Base-by-base conservation (phyloP, 2,888 invertebrate genomes). In the Schizaphis graminum region DNA sequence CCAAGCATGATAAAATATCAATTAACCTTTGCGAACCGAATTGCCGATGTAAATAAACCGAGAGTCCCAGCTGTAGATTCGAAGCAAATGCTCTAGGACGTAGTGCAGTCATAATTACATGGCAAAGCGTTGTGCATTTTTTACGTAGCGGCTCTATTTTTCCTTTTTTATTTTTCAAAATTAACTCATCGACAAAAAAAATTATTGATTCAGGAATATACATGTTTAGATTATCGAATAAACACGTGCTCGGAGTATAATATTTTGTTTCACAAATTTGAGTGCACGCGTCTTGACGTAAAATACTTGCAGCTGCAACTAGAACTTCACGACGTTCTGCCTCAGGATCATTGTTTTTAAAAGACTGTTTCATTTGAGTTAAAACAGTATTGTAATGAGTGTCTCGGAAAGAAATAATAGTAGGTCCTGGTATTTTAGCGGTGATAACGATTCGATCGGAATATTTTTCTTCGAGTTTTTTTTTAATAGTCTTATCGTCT, bases 221-320 rank as follows among this genome's bases (percentile, higher is more conserved):
- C 61, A 28, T 28, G 28, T 61, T 61, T 61, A 61, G 61, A 61
- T 61, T 61, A 61, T 28, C 28, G 61, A 61, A 61, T 61, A 61
- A 28, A 61, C 61, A 61, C 57, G 28, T 61, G 61, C 28, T 61
- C 11, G 61, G 28, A 28, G 61, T 61, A 61, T 61, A 61, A 61
- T 61, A 61, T 61, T 61, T 61, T 61, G 61, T 61, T 61, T 61
- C 61, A 61, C 61, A 61, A 61, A 61, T 61, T 61, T 61, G 61
- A 61, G 61, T 61, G 61, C 61, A 61, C 61, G 61, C 61, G 61
- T 61, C 28, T 61, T 61, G 61, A 61, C 61, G 61, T 61, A 61
- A 61, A 61, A 61, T 61, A 16, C 61, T 57, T 61, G 61, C 28
- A 57, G 57, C 61, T 61, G 61, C 61, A 61, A 61, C 61, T 61